phyloP scores from a whole-genome alignment of 2,888 invertebrate genomes.

The Pandemis heparana region DNA sequence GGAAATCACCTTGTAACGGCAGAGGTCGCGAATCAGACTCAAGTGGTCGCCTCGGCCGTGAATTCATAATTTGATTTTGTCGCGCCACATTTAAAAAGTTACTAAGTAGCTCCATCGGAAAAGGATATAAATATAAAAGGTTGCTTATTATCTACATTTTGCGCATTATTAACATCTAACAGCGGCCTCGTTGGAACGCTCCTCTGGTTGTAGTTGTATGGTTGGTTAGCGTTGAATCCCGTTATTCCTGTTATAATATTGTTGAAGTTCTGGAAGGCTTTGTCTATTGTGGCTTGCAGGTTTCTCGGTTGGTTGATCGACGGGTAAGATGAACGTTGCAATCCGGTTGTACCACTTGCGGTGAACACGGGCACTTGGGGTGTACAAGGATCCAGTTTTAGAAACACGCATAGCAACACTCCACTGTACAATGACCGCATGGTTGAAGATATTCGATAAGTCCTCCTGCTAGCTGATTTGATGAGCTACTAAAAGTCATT shows the following conservation, averaged over 20 bases:
- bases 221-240: conserved; percentile 7
- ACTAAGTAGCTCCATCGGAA: conserved; percentile 11
- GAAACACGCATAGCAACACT: conserved; percentile 16
- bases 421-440: neutral
- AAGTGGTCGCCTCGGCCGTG: conserved; percentile 31
- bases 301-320: conserved; percentile 6
- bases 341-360: neutral
- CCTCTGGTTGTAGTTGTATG: conserved; percentile 8
- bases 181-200: neutral
- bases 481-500: neutral
- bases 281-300: conserved; percentile 17
- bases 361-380: conserved; percentile 21
- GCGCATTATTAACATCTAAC: neutral
- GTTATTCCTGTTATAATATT: conserved; percentile 34
- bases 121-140: conserved; percentile 18
- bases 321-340: conserved; percentile 4
- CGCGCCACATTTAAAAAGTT: conserved; percentile 28
- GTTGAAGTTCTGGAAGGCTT: conserved; percentile 12
- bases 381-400: conserved; percentile 3
- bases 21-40: conserved; percentile 38
- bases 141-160: conserved; percentile 16
- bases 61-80: conserved; percentile 33
- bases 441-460: neutral
- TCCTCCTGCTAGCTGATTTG: neutral
- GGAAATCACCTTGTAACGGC: conserved; percentile 37